phyloP scores from a whole-genome alignment of 1,140 invertebrate species.

The Drosophila santomea region DNA sequence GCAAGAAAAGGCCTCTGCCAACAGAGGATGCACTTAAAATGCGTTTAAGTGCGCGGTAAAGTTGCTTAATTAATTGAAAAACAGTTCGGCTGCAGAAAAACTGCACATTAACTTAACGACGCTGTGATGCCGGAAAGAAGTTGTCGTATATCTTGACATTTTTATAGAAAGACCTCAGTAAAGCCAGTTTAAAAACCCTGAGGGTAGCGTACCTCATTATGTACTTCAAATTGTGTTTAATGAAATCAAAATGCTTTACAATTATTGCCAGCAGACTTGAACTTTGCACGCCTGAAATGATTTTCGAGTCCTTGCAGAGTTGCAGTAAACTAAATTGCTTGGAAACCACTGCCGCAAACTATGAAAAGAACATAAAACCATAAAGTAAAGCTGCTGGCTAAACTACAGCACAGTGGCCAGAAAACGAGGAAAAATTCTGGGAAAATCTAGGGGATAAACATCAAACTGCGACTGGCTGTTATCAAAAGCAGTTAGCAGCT shows the following conservation, averaged over 20 bases:
- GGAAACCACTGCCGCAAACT: conserved; percentile 25
- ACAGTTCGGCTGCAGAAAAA: conserved; percentile 30
- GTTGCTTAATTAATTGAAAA: conserved; percentile 81
- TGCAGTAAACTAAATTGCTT: conserved; percentile 30
- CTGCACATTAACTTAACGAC: conserved; percentile 1
- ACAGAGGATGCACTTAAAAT: conserved; percentile 64
- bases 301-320: conserved; percentile 27
- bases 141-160: background rate
- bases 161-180: no score
- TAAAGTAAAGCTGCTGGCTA: conserved; percentile 13
- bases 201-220: no score
- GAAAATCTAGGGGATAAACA: conserved; percentile 9
- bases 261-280: conserved; percentile 1
- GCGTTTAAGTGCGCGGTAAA: conserved; percentile 67
- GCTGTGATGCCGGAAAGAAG: background rate
- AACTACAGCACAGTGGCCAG: conserved; percentile 29
- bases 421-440: background rate
- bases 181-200: no score
- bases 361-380: conserved; percentile 21
- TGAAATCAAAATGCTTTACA: conserved; percentile 3
- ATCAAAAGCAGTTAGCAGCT: conserved; percentile 42
- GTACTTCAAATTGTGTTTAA: conserved; percentile 2
- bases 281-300: conserved; percentile 18
- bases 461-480: conserved; percentile 22
- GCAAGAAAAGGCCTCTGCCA: conserved; percentile 37